Evolutionary conservation across 1,140 invertebrate species (phyloP), one percentile per base, ranked within the genome.

Genomic region (Ips nitidus): DNA sequence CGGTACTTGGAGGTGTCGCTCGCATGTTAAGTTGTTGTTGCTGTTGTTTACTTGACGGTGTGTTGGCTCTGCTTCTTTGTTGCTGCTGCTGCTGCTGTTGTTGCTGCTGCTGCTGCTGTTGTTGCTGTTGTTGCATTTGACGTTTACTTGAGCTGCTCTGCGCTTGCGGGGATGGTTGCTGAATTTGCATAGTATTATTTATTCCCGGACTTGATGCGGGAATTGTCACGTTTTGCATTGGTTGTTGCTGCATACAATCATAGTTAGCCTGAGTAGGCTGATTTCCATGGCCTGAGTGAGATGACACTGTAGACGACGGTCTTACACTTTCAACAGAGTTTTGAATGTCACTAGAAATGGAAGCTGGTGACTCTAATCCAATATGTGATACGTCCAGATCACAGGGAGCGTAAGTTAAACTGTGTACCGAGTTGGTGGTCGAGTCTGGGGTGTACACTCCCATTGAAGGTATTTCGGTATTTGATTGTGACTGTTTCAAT

Each of bases 391-490:
- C 92, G 80, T 94, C 93, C 59, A 95, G 81, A 70, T 94, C 93
- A 74, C 89, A 93, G 67, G 88, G 88, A 0, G 87, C 86, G 75
- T 92, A 94, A 79, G 92, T 91, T 67, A 91, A 83, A 47, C 90
- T 92, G 71, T 92, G 90, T 3, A 93, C 91, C 0, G 92, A 94
- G 76, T 93, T 93, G 41, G 91, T 93, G 1, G 90, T 91, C 0
- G 91, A 92, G 76, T 94, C 91, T 0, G 91, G 90, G 0, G 91
- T 93, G 72, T 93, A 93, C 1, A 93, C 91, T 0, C 90, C 91
- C 86, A 93, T 88, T 1, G 89, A 91, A 8, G 89, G 87, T 64
- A 91, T 80, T 47, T 90, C 89, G 0, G 87, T 83, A 62, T 84
- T 84, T 73, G 78, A 86, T 64, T 79, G 87, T 75, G 76, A 82